Evolutionary conservation across 2,113 vertebrate genomes (phyloP), one percentile per base, ranked within the genome.

Genomic region (Scortum barcoo): DNA sequence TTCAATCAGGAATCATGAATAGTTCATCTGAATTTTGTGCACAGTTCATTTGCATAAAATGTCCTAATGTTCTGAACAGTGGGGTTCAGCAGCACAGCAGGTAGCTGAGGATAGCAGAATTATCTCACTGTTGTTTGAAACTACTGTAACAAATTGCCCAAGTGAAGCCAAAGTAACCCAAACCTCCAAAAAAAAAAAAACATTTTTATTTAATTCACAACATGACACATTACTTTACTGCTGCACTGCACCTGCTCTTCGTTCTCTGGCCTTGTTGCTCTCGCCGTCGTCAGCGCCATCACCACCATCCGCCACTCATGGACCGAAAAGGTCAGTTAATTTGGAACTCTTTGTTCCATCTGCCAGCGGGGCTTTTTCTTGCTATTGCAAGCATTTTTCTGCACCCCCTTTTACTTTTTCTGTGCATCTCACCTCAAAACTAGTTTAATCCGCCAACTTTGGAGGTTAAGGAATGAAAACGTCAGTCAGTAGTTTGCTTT

Each of bases 241-340:
- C 65, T 63, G 26, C 74, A 36, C 28, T 71, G 66, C 76, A 67
- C 66, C 68, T 70, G 54, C 51, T 68, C 76, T 76, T 53, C 6
- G 61, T 8, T 53, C 44, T 28, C 36, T 42, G 28, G 60, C 46
- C 44, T 83, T 61, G 24, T n/a, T 46, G 42, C 72, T 51, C 63
- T 54, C 44, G 36, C 26, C 42, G 16, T 62, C 16, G 8, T 58
- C 72, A n/a, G n/a, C n/a, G 6, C 30, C 57, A 30, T 63, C 69
- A 26, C 8, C 75, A 62, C 48, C 40, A 44, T 84, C 72, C 54
- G 77, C 77, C 54, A 60, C 79, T 83, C 14, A 4, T 30, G 70
- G 40, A 76, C 68, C 28, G 5, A 61, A 87, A 89, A 91, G 86
- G 86, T 89, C 88, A 83, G 17, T 76, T 78, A 12, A 85, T 87